These are phyloP conservation scores for Zosterops lateralis DNA, from an alignment of 2,113 vertebrate species.

Conservation along the genomic window DNA sequence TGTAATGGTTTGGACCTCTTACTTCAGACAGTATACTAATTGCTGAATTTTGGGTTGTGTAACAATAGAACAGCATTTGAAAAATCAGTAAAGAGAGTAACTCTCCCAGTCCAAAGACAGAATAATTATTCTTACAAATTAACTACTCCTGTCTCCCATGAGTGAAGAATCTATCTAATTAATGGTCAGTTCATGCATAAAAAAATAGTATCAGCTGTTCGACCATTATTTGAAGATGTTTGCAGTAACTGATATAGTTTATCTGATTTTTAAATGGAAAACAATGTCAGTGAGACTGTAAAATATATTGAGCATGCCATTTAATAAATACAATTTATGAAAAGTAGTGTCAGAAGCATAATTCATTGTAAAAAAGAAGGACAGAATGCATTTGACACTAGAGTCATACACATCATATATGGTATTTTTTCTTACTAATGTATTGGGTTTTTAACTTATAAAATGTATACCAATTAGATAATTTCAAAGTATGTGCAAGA, in stretches of 20 bases:
- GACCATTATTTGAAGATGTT: background rate
- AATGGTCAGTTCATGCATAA: background rate
- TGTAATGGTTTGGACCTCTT: constrained; percentile 27
- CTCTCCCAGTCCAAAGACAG: constrained; percentile 5
- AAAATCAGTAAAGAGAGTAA: constrained; percentile 54
- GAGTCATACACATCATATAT: background rate
- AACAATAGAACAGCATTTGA: constrained; percentile 30
- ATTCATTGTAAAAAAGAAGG: background rate
- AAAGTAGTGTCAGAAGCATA: background rate
- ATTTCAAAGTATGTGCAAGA: background rate
- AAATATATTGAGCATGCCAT: background rate
- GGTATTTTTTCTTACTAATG: background rate
- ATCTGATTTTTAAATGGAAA: constrained; percentile 17
- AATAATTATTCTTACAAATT: constrained; percentile 59
- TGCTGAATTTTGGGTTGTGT: constrained; percentile 58
- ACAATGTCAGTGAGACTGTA: background rate
- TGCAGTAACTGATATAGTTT: background rate
- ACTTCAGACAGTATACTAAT: constrained; percentile 39
- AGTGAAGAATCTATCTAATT: background rate
- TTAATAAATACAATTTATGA: background rate
- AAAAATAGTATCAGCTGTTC: background rate
- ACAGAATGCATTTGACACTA: background rate
- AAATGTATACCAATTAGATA: background rate
- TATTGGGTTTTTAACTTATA: background rate
- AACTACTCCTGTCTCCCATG: background rate